Evolutionary conservation across 2,797 vertebrate genomes (phyloP).

Genomic region (Muscicapa comitata): DNA sequence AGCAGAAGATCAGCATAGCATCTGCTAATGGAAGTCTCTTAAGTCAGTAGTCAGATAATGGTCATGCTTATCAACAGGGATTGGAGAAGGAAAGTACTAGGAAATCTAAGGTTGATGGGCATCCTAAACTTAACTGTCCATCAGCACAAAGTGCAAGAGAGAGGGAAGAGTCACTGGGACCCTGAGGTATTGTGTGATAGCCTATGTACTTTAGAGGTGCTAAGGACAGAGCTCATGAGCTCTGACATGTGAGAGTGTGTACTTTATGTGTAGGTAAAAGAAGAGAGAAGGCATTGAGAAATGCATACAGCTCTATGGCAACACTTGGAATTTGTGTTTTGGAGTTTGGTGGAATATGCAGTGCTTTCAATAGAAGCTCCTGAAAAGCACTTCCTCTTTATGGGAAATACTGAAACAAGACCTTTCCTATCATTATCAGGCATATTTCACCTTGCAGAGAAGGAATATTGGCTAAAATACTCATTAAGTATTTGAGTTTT

Average conservation of each 20-base stretch:
- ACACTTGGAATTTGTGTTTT: background rate
- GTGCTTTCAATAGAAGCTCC: background rate
- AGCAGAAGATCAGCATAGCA: background rate
- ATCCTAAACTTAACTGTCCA: background rate
- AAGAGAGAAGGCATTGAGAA: background rate
- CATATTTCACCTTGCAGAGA: slow-evolving; percentile 35
- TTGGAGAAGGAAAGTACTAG: background rate
- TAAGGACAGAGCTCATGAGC: background rate
- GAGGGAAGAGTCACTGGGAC: background rate
- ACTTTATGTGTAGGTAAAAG: background rate
- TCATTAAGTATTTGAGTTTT: slow-evolving; percentile 24
- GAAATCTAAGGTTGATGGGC: background rate
- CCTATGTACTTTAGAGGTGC: background rate
- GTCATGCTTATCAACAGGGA: background rate
- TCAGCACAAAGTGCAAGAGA: background rate
- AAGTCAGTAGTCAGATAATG: background rate
- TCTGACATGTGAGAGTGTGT: background rate
- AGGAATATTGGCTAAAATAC: slow-evolving; percentile 20
- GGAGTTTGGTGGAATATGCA: background rate
- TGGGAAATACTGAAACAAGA: background rate
- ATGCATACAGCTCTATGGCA: background rate
- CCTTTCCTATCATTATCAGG: background rate
- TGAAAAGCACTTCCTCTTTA: background rate
- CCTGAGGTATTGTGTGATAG: background rate
- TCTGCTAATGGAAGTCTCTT: background rate